phyloP scores from a whole-genome alignment of 2,888 invertebrate genomes.

The Caenorhabditis sinica region DNA sequence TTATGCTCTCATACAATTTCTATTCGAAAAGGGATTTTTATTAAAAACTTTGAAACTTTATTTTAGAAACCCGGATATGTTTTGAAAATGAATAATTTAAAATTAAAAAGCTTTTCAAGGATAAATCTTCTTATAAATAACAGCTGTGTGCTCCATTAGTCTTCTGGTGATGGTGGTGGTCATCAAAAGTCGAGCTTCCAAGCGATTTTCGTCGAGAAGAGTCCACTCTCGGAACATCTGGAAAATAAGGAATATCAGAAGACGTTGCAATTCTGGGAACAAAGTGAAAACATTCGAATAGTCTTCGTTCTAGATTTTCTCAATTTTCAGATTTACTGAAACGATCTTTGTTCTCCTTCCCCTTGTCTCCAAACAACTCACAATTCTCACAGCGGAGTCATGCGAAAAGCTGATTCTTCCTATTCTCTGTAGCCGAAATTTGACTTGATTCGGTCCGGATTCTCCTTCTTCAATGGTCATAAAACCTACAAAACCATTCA shows the following conservation, averaged over 20 bases:
- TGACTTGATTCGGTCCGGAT: constrained; percentile 77
- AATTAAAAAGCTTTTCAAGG: constrained; percentile 66
- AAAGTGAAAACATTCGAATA: too few species aligned
- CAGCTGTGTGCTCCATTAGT: constrained; percentile 81
- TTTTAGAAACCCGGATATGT: constrained; percentile 24
- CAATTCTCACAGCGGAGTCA: constrained; percentile 81
- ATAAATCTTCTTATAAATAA: constrained; percentile 81
- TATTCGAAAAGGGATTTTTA: too few species aligned
- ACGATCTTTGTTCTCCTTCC: background rate
- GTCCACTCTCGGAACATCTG: constrained; percentile 83
- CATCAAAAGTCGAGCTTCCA: constrained; percentile 82
- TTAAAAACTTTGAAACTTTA: background rate
- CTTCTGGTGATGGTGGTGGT: constrained; percentile 78
- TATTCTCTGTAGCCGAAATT: constrained; percentile 77
- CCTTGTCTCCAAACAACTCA: constrained; percentile 51
- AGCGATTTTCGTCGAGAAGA: constrained; percentile 79
- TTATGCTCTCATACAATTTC: too few species aligned
- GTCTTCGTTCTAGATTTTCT: too few species aligned
- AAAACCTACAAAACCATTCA: constrained; percentile 77
- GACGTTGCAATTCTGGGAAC: too few species aligned
- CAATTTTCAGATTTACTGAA: too few species aligned
- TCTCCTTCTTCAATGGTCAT: constrained; percentile 81
- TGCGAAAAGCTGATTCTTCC: constrained; percentile 82
- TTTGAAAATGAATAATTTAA: background rate
- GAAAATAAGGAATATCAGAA: constrained; percentile 9